Evolutionary conservation across 1,140 invertebrate species (phyloP).

Genomic region (Physella acuta): DNA sequence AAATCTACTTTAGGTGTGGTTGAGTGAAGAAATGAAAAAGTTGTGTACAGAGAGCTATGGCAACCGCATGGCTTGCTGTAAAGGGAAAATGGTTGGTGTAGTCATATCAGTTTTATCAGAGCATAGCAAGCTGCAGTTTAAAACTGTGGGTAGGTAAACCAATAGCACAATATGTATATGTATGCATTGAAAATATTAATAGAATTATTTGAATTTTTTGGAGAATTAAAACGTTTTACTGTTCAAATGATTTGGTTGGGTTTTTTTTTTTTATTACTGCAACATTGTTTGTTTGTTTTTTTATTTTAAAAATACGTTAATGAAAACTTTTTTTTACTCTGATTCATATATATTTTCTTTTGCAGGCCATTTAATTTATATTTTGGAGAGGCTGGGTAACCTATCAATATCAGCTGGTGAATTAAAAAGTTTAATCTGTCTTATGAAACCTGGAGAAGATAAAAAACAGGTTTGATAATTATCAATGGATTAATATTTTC

Average conservation of each 20-base stretch:
- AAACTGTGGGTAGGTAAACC: slow-evolving; percentile 49
- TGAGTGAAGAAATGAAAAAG: slow-evolving; percentile 40
- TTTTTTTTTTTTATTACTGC: too few relatives aligned
- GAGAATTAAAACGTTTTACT: background rate
- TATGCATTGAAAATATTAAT: slow-evolving; percentile 13
- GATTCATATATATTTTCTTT: too few relatives aligned
- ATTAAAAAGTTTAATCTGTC: slow-evolving; percentile 64
- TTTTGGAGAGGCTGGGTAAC: slow-evolving; percentile 66
- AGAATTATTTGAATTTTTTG: background rate
- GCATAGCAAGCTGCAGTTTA: slow-evolving; percentile 41
- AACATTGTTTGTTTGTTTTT: too few relatives aligned
- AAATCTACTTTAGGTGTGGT: slow-evolving; percentile 40
- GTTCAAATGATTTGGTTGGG: too few relatives aligned
- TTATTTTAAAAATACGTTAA: too few relatives aligned
- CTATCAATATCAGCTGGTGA: slow-evolving; percentile 66
- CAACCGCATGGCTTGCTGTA: slow-evolving; percentile 55
- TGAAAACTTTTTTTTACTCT: too few relatives aligned
- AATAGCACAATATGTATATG: too few relatives aligned
- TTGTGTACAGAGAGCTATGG: slow-evolving; percentile 43
- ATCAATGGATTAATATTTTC: too few relatives aligned
- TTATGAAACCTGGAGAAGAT: slow-evolving; percentile 56
- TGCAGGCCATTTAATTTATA: slow-evolving; percentile 63
- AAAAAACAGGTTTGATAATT: slow-evolving; percentile 55
- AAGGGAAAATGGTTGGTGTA: slow-evolving; percentile 48
- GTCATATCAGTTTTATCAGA: slow-evolving; percentile 39